Evolutionary conservation across 2,113 vertebrate species (phyloP).

Genomic region (Bubo scandiacus): DNA sequence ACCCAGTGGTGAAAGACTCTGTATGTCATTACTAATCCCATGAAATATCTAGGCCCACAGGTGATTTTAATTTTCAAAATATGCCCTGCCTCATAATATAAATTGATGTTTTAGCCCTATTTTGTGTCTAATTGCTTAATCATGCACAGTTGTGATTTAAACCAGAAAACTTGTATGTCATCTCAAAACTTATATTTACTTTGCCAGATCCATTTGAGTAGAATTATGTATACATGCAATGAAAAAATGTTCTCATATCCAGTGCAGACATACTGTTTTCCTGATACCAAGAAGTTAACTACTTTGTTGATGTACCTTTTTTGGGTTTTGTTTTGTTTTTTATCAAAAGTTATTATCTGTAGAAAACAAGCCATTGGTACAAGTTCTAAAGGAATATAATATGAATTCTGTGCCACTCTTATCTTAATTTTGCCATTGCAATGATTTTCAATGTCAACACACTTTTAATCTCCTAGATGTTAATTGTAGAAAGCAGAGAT

Average conservation of each 20-base stretch:
- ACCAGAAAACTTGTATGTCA: not conserved
- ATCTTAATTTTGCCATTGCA: not conserved
- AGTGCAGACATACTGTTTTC: not conserved
- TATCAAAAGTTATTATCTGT: not conserved
- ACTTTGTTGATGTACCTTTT: not conserved
- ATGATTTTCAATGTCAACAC: not conserved
- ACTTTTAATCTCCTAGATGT: not conserved
- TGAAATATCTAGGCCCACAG: not conserved
- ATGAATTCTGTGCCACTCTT: not conserved
- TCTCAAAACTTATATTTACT: not conserved
- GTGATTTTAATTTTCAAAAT: not conserved
- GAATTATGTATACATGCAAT: not conserved
- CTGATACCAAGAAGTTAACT: not conserved
- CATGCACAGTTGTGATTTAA: not conserved
- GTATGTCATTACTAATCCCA: slow-evolving; percentile 54
- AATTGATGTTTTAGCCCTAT: not conserved
- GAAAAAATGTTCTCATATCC: not conserved
- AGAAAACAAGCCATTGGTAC: not conserved
- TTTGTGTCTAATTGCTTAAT: not conserved
- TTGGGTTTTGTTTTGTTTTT: not conserved
- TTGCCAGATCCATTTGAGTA: not conserved
- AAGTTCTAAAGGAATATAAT: not conserved
- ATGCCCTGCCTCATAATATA: not conserved
- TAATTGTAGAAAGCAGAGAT: not conserved
- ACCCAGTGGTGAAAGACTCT: slow-evolving; percentile 33